Evolutionary conservation across 2,113 vertebrate species (phyloP), one percentile per base, ranked within the genome.

Genomic region (Trichechus manatus): DNA sequence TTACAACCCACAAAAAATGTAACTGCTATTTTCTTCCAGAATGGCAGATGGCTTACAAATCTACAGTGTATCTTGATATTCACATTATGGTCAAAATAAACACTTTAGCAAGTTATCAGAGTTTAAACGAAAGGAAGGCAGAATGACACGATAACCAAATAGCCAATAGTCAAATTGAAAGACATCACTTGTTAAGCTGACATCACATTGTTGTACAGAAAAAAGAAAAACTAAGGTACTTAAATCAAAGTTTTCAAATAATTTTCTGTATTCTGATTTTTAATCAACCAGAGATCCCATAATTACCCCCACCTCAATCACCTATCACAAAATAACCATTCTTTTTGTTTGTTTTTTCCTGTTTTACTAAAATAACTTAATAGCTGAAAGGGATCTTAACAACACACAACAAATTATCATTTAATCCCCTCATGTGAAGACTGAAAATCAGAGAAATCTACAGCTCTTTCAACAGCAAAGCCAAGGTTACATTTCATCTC

Each of bases 301-400:
- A 83, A 84, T 83, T 82, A 95, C 9, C 17, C 86, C 10, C 64
- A 93, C 3, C 74, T 83, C 39, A 72, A 13, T 47, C 44, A 94
- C 2, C 9, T 6, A 0, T 78, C 29, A 77, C 88, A 91, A 53
- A 95, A 81, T 86, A 15, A 47, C 19, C 56, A 91, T 33, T 13
- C 39, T 94, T 90, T 25, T 94, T 79, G n/a, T n/a, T 94, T 80
- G 36, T 36, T 82, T 96, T 89, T 42, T 14, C 5, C 44, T 63
- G n/a, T 56, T 91, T 94, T 93, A 82, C 22, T 1, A 53, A 95
- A 96, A 89, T 79, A 89, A 97, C 56, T 91, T 92, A 81, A 79
- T 19, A 72, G 68, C n/a, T 79, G 50, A 97, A 84, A 96, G 79
- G 39, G 29, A 89, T 86, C 61, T 47, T 88, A 84, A 88, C 3